Evolutionary conservation across 53 echinoderm and acorn worm genomes (phyloP).

Genomic region (Astropecten irregularis): DNA sequence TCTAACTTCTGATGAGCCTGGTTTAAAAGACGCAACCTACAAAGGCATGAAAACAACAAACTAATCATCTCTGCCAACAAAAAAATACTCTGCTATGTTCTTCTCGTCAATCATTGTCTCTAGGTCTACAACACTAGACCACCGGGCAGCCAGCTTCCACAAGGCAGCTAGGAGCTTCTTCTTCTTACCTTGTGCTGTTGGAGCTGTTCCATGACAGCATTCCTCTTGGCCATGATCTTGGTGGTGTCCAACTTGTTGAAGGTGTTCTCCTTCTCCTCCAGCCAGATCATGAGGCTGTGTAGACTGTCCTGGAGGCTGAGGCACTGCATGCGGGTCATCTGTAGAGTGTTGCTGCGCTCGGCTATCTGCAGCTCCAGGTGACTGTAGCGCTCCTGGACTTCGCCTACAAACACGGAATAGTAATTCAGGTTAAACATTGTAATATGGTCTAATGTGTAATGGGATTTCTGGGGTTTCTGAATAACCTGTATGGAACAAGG

Average conservation of each 20-base stretch:
- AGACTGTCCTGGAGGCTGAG: constrained; percentile 94
- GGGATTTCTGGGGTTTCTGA: too few species aligned
- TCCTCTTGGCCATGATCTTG: constrained; percentile 80
- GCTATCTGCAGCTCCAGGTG: constrained; percentile 85
- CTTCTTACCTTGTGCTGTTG: constrained; percentile 89
- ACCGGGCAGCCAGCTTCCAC: too few species aligned
- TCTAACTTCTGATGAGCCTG: too few species aligned
- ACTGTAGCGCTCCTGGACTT: constrained; percentile 89
- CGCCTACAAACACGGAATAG: too few species aligned
- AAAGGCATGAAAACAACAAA: too few species aligned
- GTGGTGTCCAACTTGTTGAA: constrained; percentile 82
- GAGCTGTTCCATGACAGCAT: constrained; percentile 90
- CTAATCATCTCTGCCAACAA: too few species aligned
- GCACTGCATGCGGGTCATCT: constrained; percentile 94
- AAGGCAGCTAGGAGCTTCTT: too few species aligned
- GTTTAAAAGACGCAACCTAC: too few species aligned
- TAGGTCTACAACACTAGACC: too few species aligned
- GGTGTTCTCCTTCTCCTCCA: constrained; percentile 96
- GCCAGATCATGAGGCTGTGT: constrained; percentile 94
- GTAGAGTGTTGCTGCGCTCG: constrained; percentile 90
- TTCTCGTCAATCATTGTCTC: too few species aligned
- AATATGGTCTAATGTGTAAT: background rate
- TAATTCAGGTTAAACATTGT: background rate
- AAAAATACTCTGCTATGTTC: too few species aligned
- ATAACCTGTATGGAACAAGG: too few species aligned